Evolutionary conservation across 2,888 invertebrate genomes (phyloP).

Genomic region (Nasonovia ribisnigri): DNA sequence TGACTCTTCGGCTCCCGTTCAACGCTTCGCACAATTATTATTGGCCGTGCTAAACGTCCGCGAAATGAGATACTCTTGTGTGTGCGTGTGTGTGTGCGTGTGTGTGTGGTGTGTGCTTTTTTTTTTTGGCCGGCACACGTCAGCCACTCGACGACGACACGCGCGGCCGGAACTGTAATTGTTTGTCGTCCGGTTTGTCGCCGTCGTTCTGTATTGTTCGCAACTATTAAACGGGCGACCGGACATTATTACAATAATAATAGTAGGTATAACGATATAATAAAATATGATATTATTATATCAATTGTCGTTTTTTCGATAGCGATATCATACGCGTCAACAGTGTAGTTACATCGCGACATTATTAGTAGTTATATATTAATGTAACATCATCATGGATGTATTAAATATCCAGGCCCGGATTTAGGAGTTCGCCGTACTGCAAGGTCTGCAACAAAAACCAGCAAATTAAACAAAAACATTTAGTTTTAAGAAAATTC

Average conservation of each 20-base stretch:
- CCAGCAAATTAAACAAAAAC: too few species aligned
- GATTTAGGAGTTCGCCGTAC: too few species aligned
- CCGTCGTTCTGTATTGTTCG: neutral
- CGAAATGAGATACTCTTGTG: conserved; percentile 58
- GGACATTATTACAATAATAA: neutral
- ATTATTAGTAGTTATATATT: neutral
- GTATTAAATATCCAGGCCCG: neutral
- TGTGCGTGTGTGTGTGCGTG: neutral
- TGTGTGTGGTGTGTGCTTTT: neutral
- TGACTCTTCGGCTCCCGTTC: neutral
- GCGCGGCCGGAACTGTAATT: conserved; percentile 53
- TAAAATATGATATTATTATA: neutral
- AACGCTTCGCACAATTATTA: neutral
- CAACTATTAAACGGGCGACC: neutral
- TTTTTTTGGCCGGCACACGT: conserved; percentile 21
- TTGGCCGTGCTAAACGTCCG: conserved; percentile 25
- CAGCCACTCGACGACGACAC: conserved; percentile 50
- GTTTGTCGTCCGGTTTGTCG: conserved; percentile 54
- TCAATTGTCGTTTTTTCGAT: neutral
- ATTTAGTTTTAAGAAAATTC: too few species aligned
- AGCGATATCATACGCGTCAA: neutral
- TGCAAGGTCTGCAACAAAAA: too few species aligned
- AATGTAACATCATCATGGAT: neutral
- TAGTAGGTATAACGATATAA: neutral
- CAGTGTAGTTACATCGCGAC: too few species aligned